Base-by-base conservation (phyloP, 2,113 vertebrate species). In the Toxotes chatareus region DNA sequence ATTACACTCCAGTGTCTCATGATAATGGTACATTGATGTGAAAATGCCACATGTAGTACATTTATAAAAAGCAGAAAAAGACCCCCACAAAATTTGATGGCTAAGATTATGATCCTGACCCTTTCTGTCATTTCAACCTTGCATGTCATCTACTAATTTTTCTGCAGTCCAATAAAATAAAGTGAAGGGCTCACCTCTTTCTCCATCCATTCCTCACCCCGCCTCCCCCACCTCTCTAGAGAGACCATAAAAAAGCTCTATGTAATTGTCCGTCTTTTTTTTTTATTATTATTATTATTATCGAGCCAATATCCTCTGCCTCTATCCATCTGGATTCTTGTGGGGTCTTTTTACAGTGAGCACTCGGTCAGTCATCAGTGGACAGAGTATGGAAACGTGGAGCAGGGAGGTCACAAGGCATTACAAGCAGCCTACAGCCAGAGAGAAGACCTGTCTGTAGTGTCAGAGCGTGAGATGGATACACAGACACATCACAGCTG, bases 351-450 rank as follows among this genome's bases (percentile, higher is more conserved):
- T 74, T 62, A 78, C 77, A 64, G 73, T 27, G 75, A 87, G 84
- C 85, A 79, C 78, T 89, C 79, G 79, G 57, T 92, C 88, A 84
- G 70, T 88, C 40, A 67, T 78, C 51, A 63, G 73, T 42, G 72
- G 60, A 73, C 69, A 53, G 68, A 71, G 55, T 17, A 47, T 63
- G 65, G 76, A 77, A 73, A 89, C 46, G 47, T 81, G 80, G 23
- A 70, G 82, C 60, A n/a, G 46, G 10, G 53, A 40, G 72, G 87
- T 84, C 62, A 85, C 51, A 76, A 14, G 73, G 63, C 46, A 60
- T 85, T 83, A 73, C 53, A 73, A 0, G 10, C 64, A 46, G 40
- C 51, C 57, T 49, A 46, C 17, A 55, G 56, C 56, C 76, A 62
- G 68, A 42, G 72, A 86, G 44, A 67, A 69, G 79, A 42, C 53